phyloP scores from a whole-genome alignment of 2,113 vertebrate species.

The cattle (Bos taurus) region ARS-UCD2.0 NC_037339.1:3399001-3399500 shows the following conservation, averaged over 20 bases:
- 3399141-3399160: not conserved
- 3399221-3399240: not conserved
- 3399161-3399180: not conserved
- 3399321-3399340: not conserved
- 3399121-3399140: not conserved
- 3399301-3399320: not conserved
- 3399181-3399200: not conserved
- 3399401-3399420: not conserved
- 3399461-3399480: accelerated
- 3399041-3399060: not conserved
- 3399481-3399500: not conserved
- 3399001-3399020: not conserved
- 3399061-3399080: not conserved
- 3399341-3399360: not conserved
- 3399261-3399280: not conserved
- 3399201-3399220: not conserved
- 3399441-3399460: accelerated
- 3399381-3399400: not conserved
- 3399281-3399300: not conserved
- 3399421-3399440: accelerated
- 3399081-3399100: not conserved
- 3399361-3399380: not conserved
- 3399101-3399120: not conserved
- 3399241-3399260: not conserved
- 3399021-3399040: not conserved